Evolutionary conservation across 2,888 invertebrate species (phyloP), one percentile per base, ranked within the genome.

Genomic region (Meganola albula): DNA sequence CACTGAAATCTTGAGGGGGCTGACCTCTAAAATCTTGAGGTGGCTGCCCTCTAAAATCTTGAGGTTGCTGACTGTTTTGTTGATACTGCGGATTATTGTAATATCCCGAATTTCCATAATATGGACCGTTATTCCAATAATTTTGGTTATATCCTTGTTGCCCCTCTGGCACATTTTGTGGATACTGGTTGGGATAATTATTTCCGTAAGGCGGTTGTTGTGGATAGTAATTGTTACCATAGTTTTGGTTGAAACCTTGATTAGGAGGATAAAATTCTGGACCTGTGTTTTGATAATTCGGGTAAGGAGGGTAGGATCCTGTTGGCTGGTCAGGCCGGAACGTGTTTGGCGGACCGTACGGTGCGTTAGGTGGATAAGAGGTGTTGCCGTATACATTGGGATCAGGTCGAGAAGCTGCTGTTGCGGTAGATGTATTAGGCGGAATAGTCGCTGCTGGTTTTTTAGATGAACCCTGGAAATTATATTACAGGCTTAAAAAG

Each of bases 371-470:
- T 10, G 73, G 71, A 40, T 68, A 80, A 1, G 65, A 60, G 1
- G 66, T 32, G 27, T 69, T 76, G 3, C 63, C 65, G 32, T 66
- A 75, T 6, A 60, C 35, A 21, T 53, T 49, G n/a, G 58, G 36
- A 1, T 77, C 78, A 14, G 59, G 58, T 3, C 70, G 66, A 14
- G 66, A 54, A 0, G 48, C 56, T 4, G 54, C 33, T 1, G 71
- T 42, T 1, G 63, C 70, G 6, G 67, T 66, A 4, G 72, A 69
- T 10, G 74, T 79, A 40, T 83, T 87, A 11, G 87, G 87, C 10
- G 74, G 77, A 44, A 87, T 85, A 10, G 87, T 84, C 8, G 87
- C 86, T 11, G 87, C 87, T 20, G 87, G 88, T 43, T 87, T 86
- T 48, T 85, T 86, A 7, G 74, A 47, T 14, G 79, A 61, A 27